phyloP scores from a whole-genome alignment of 2,888 invertebrate species.

The Diplazon laetatorius region DNA sequence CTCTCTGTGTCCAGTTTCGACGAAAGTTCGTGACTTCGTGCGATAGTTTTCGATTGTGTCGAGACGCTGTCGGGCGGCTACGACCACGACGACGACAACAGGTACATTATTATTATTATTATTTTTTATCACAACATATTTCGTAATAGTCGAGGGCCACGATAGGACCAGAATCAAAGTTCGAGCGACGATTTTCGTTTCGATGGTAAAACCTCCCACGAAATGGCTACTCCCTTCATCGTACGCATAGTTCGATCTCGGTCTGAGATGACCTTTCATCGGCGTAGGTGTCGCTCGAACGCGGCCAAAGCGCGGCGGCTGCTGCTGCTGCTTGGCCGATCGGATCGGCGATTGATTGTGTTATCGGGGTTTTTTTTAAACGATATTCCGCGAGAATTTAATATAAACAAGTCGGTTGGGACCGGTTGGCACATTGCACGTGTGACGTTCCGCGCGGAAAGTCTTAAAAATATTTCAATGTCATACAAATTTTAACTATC shows the following conservation, averaged over 20 bases:
- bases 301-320: neutral
- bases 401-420: slow-evolving; percentile 1
- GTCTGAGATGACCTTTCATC: slow-evolving; percentile 67
- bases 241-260: slow-evolving; percentile 59
- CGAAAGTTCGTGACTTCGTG: too few species aligned
- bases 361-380: neutral
- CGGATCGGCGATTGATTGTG: neutral
- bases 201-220: slow-evolving; percentile 38
- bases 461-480: too few species aligned
- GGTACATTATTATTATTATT: too few species aligned
- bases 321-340: neutral
- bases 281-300: slow-evolving; percentile 27
- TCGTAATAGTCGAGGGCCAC: too few species aligned
- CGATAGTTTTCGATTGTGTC: too few species aligned
- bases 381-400: slow-evolving; percentile 5
- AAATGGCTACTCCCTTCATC: slow-evolving; percentile 52
- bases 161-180: too few species aligned
- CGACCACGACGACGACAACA: too few species aligned
- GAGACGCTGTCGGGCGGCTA: too few species aligned
- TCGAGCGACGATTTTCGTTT: slow-evolving; percentile 10
- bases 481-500: too few species aligned
- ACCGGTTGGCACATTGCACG: neutral
- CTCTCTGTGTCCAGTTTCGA: too few species aligned
- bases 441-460: too few species aligned
- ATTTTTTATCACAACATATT: too few species aligned